phyloP scores from a whole-genome alignment of 2,113 vertebrate species.

The Ceyx cyanopectus region DNA sequence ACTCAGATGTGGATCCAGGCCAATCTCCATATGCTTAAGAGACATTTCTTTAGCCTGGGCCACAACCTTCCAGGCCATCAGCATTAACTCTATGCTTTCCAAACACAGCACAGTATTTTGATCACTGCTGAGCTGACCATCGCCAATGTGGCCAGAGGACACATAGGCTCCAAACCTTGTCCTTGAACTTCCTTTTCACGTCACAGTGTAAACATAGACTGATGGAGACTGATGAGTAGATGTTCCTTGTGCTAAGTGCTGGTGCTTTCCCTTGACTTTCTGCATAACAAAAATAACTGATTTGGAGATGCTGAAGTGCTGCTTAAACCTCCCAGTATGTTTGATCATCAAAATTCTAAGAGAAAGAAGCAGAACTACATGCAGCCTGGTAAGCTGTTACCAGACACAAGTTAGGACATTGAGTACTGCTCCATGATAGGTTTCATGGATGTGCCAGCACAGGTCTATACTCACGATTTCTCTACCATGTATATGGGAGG shows the following conservation, averaged over 20 bases:
- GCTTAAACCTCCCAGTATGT: not conserved
- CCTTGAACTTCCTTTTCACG: not conserved
- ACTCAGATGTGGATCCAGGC: not conserved
- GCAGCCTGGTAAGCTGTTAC: not conserved
- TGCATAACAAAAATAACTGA: not conserved
- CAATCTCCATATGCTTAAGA: not conserved
- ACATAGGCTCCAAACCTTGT: rapidly evolving
- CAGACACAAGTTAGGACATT: not conserved
- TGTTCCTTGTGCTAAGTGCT: not conserved
- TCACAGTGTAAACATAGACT: not conserved
- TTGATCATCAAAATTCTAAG: not conserved
- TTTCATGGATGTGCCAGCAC: not conserved
- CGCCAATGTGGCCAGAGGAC: rapidly evolving
- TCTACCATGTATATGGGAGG: rapidly evolving
- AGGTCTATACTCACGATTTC: not conserved
- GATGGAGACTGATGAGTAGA: not conserved
- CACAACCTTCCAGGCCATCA: not conserved
- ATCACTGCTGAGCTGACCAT: not conserved
- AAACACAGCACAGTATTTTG: not conserved
- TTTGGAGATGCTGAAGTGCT: not conserved
- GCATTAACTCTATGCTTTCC: not conserved
- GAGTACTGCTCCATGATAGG: rapidly evolving
- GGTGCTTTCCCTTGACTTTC: not conserved
- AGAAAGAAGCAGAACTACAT: not conserved
- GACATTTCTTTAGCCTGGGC: not conserved